These are phyloP conservation scores for Hyles euphorbiae DNA, from an alignment of 1,140 invertebrate genomes.

Conservation along the genomic window DNA sequence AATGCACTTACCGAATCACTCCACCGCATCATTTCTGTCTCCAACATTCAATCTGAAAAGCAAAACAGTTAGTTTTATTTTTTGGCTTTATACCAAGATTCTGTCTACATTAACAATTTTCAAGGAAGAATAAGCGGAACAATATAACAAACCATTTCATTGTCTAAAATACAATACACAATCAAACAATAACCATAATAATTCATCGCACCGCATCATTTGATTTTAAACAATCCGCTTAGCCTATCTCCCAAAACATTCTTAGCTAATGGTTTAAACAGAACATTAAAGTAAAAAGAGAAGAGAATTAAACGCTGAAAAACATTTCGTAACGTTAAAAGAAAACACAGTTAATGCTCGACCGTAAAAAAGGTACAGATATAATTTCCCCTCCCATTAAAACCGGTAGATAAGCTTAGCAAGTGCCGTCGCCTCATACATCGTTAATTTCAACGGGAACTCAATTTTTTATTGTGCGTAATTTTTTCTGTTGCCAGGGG, in stretches of 20 bases:
- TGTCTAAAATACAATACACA: too few species aligned
- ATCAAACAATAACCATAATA: too few species aligned
- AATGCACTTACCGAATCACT: too few species aligned
- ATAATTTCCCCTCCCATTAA: slow-evolving; percentile 57
- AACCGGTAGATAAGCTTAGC: slow-evolving; percentile 57
- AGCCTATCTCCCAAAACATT: slow-evolving; percentile 11
- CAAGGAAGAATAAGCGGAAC: too few species aligned
- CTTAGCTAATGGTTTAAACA: slow-evolving; percentile 22
- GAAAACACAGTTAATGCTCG: slow-evolving; percentile 55
- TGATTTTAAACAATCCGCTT: slow-evolving; percentile 10
- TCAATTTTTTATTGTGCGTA: slow-evolving; percentile 64
- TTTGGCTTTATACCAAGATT: too few species aligned
- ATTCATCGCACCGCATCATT: slow-evolving; percentile 7
- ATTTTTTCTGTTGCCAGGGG: slow-evolving; percentile 45
- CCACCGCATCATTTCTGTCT: too few species aligned
- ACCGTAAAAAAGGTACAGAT: slow-evolving; percentile 50
- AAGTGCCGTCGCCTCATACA: slow-evolving; percentile 63
- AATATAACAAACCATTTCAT: too few species aligned
- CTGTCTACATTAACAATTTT: too few species aligned
- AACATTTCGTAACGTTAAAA: slow-evolving; percentile 52
- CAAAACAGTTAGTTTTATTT: too few species aligned
- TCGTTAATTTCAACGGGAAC: slow-evolving; percentile 61
- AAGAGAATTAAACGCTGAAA: slow-evolving; percentile 28
- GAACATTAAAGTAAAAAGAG: slow-evolving; percentile 21
- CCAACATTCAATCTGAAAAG: too few species aligned